phyloP scores from a whole-genome alignment of 2,797 vertebrate genomes.

The Enteromius trimaculatus region DNA sequence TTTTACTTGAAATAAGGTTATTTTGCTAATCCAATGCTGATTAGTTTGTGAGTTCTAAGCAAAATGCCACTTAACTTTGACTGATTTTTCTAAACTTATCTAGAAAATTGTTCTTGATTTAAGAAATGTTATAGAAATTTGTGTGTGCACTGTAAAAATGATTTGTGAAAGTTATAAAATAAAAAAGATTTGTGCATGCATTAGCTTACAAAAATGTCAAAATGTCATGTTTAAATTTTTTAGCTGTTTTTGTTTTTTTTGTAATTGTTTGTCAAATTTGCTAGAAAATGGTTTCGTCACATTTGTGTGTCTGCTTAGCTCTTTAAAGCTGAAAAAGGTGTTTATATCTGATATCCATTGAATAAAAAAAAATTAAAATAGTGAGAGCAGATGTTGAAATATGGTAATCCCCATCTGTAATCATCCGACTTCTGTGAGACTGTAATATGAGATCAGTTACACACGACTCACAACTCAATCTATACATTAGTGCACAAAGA shows the following conservation, averaged over 20 bases:
- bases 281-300: background rate
- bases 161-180: background rate
- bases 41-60: too few species aligned
- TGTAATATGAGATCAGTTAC: background rate
- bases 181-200: background rate
- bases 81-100: too few species aligned
- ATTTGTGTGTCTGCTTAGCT: background rate
- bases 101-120: too few species aligned
- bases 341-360: background rate
- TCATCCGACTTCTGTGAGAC: background rate
- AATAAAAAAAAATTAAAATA: background rate
- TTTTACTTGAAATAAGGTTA: too few species aligned
- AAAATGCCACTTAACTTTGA: too few species aligned
- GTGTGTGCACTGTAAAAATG: background rate
- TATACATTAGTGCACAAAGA: background rate
- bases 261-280: background rate
- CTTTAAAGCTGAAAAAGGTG: background rate
- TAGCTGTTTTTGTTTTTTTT: background rate
- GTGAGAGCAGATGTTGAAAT: conserved; percentile 1
- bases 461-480: background rate
- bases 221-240: background rate
- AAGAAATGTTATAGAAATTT: too few species aligned
- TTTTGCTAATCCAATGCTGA: too few species aligned
- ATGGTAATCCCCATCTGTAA: background rate
- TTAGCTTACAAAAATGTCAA: background rate